Evolutionary conservation across 2,888 invertebrate genomes (phyloP), one percentile per base, ranked within the genome.

Genomic region (Papilio elwesi): DNA sequence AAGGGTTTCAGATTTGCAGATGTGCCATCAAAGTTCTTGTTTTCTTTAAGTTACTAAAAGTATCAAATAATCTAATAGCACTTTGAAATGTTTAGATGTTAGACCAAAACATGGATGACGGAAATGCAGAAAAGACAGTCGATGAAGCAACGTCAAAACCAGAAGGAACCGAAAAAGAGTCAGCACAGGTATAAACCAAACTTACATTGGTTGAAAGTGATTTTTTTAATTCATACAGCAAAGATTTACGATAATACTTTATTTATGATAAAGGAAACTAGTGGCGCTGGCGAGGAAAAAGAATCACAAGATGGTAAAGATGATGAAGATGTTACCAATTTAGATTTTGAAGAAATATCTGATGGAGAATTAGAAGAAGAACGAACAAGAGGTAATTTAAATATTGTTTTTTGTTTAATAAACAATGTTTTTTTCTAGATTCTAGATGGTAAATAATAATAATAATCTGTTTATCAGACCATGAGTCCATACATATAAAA

Each of bases 261-360:
- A 15, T 62, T 43, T 10, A n/a, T 10, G 1, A 15, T 43, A 10
- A 38, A 93, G 92, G 93, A 93, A 73, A 91, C 90, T 53, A 91
- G 89, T 84, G 91, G 88, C 72, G 88, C 82, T 74, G 87, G 82
- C 38, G 92, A 93, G 71, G 93, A 92, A 77, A 91, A 90, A 70
- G 93, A 93, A 76, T 89, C 87, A 48, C 92, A 95, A 68, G 95
- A 95, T 76, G 91, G 91, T 15, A 94, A 95, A 76, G 96, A 96
- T 78, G 97, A 96, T 74, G 96, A 97, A 78, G 96, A 96, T 80
- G 95, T 96, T 82, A 95, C 96, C 76, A 95, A 95, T 80, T 94
- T 97, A 84, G 97, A 97, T 84, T 98, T 98, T 89, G 98, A 98
- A 89, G 97, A 98, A 91, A 97, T 98, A 82, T 97, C 97, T 15